A percentile compares a stretch with the other conserved stretches of the same genome.
Evolutionary conservation across 2,797 vertebrate genomes (phyloP).

Genomic region (Falco berigora): DNA sequence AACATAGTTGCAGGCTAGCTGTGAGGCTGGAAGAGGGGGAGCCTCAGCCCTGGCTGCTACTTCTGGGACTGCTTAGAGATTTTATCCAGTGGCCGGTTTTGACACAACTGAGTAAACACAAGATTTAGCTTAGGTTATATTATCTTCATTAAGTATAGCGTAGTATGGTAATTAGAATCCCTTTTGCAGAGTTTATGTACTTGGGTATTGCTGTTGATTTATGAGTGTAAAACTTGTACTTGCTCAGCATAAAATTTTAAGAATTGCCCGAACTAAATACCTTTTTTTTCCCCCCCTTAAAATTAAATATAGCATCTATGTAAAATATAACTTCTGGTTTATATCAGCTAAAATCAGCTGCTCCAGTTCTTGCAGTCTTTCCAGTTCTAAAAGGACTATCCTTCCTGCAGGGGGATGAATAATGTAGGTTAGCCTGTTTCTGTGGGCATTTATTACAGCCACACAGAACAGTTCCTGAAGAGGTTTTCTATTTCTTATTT

Average conservation of each 20-base stretch:
- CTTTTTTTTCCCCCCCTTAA: background rate
- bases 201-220: background rate
- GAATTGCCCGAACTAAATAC: background rate
- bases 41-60: background rate
- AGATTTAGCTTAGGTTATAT: background rate
- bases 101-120: background rate
- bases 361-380: background rate
- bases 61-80: background rate
- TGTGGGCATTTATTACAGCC: conserved; percentile 28
- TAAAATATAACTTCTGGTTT: background rate
- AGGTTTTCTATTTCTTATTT: conserved; percentile 55
- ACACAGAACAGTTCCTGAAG: conserved; percentile 1
- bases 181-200: background rate
- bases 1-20: accelerated
- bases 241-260: background rate
- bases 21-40: background rate
- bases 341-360: background rate
- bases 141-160: background rate
- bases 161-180: background rate
- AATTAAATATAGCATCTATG: background rate
- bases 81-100: background rate
- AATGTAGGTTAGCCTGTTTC: conserved; percentile 31
- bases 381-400: background rate
- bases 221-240: background rate
- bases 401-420: conserved; percentile 16